phyloP scores from a whole-genome alignment of 2,888 invertebrate species.

The Bellardia bayeri region DNA sequence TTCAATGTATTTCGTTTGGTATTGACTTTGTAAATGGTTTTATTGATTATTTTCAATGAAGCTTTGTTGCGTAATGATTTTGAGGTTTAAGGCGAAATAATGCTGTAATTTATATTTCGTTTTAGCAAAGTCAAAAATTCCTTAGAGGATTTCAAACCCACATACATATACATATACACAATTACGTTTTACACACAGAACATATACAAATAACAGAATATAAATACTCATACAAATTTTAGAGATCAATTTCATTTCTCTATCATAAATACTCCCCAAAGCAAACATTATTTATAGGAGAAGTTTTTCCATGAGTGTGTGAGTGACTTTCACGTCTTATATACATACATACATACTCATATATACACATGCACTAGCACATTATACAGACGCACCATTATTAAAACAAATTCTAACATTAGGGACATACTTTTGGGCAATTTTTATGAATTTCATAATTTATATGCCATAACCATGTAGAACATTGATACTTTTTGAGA shows the following conservation, averaged over 20 bases:
- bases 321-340: neutral
- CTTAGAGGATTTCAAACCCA: constrained; percentile 46
- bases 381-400: constrained; percentile 20
- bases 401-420: too few relatives aligned
- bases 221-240: constrained; percentile 6
- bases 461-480: too few relatives aligned
- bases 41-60: constrained; percentile 62
- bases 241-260: constrained; percentile 66
- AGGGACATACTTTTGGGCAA: too few relatives aligned
- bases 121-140: constrained; percentile 25
- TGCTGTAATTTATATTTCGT: constrained; percentile 27
- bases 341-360: constrained; percentile 30
- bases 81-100: constrained; percentile 39
- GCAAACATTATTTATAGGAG: constrained; percentile 61
- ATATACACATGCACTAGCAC: neutral
- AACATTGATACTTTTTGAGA: too few relatives aligned
- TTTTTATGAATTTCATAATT: too few relatives aligned
- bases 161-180: neutral
- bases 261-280: constrained; percentile 62
- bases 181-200: neutral
- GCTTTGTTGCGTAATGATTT: constrained; percentile 40
- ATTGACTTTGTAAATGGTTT: constrained; percentile 45
- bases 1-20: neutral
- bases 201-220: neutral
- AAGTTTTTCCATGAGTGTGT: constrained; percentile 25